Percentiles rank a stretch among this genome's conserved stretches.
These are phyloP conservation scores for Aldabrachelys gigantea DNA, from an alignment of 2,113 vertebrate genomes.

Conservation along the genomic window DNA sequence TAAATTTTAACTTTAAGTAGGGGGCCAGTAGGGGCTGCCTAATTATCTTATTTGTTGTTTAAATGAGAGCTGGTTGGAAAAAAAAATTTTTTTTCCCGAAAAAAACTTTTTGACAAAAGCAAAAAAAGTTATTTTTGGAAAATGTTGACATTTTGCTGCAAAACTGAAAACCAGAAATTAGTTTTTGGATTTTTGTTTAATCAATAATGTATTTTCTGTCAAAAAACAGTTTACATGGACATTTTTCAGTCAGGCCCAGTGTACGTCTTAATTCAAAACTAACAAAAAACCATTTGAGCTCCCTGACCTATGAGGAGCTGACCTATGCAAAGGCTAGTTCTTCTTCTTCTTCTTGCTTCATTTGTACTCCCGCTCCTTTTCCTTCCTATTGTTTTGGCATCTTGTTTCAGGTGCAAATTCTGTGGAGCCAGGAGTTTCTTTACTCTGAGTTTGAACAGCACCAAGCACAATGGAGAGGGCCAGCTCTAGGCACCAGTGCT, in stretches of 20 bases:
- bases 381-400: background rate
- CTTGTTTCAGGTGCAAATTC: background rate
- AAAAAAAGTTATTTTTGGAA: background rate
- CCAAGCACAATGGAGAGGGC: background rate
- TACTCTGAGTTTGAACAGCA: background rate
- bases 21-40: background rate
- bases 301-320: rapidly evolving
- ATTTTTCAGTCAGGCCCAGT: background rate
- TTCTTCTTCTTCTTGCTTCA: background rate
- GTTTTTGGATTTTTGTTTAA: background rate
- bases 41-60: constrained; percentile 42
- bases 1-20: constrained; percentile 28
- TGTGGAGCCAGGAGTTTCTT: rapidly evolving
- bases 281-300: background rate
- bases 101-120: background rate
- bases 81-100: constrained; percentile 6
- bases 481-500: too few relatives aligned
- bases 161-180: background rate
- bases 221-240: rapidly evolving
- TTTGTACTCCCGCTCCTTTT: rapidly evolving
- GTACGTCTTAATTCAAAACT: background rate
- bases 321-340: background rate
- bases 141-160: background rate
- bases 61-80: background rate
- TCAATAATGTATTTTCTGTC: background rate